These are phyloP conservation scores for Mechanitis messenoides DNA, from an alignment of 2,888 invertebrate genomes.

Conservation along the genomic window DNA sequence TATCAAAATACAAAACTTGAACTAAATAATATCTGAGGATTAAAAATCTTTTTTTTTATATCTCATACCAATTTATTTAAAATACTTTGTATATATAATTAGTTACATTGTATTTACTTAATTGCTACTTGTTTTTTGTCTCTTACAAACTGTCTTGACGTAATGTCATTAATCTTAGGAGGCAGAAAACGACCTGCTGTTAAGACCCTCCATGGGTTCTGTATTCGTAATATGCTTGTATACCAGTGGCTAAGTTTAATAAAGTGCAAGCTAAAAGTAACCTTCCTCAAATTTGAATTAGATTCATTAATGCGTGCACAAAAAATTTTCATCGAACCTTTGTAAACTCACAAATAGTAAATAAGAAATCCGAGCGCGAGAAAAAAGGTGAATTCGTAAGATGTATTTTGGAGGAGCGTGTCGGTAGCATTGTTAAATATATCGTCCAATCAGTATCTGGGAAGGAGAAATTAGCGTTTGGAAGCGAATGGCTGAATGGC, in stretches of 20 bases:
- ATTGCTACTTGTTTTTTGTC: constrained; percentile 47
- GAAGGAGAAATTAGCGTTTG: constrained; percentile 69
- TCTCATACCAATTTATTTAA: background rate
- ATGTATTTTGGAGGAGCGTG: constrained; percentile 69
- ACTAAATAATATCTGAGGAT: background rate
- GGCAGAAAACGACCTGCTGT: constrained; percentile 73
- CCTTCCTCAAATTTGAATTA: constrained; percentile 66
- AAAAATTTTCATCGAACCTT: constrained; percentile 47
- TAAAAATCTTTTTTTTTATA: background rate
- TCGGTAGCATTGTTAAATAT: constrained; percentile 74
- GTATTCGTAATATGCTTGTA: constrained; percentile 66
- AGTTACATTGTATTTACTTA: constrained; percentile 14
- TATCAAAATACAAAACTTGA: background rate
- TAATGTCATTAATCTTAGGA: constrained; percentile 72
- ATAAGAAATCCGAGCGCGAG: constrained; percentile 61
- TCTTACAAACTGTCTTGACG: constrained; percentile 67
- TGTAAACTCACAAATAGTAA: constrained; percentile 56
- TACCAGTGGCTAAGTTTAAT: constrained; percentile 55
- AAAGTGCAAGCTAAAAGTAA: constrained; percentile 59
- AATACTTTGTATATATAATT: background rate
- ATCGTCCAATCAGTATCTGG: constrained; percentile 74
- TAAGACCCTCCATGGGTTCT: constrained; percentile 69
- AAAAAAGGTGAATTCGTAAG: constrained; percentile 61
- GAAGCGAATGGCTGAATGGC: constrained; percentile 55
- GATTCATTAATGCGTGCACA: constrained; percentile 60